Percentiles rank a stretch among this genome's conserved stretches.
phyloP scores from a whole-genome alignment of 2,113 vertebrate genomes.

The Passer montanus region DNA sequence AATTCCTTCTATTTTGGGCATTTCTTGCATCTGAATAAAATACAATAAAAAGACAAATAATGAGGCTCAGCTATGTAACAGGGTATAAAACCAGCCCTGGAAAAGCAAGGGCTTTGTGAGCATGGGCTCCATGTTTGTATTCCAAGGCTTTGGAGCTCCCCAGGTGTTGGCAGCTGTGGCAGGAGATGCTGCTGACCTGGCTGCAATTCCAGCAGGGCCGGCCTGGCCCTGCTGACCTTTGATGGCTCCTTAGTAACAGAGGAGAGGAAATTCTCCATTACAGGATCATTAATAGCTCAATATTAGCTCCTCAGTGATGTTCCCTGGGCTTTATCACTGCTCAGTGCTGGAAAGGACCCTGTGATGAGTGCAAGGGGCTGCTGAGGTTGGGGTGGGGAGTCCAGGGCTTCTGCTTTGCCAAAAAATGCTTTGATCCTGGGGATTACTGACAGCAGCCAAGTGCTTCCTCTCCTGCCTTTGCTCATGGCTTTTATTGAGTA shows the following conservation, averaged over 20 bases:
- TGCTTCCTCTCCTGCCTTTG: not conserved
- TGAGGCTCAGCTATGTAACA: not conserved
- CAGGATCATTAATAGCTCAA: fast-evolving
- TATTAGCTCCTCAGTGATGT: fast-evolving
- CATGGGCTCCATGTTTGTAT: fast-evolving
- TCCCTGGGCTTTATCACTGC: not conserved
- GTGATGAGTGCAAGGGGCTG: not conserved
- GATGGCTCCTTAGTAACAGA: fast-evolving
- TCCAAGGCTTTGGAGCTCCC: not conserved
- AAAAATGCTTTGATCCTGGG: not conserved
- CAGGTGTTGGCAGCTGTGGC: not conserved
- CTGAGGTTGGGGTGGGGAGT: not conserved
- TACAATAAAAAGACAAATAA: not conserved
- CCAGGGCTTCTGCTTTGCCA: not conserved
- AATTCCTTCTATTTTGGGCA: not conserved
- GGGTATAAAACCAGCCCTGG: not conserved
- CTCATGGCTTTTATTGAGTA: not conserved
- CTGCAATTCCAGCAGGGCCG: not conserved
- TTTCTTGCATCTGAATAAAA: not conserved
- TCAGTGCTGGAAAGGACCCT: not conserved
- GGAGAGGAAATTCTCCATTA: not conserved
- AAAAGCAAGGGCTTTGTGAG: not conserved
- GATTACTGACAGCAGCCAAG: not conserved
- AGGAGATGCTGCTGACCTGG: not conserved
- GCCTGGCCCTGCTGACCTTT: not conserved